Conservation (phyloP, 2,888 invertebrate genomes). For the Polydrusus pterygomalis region DNA sequence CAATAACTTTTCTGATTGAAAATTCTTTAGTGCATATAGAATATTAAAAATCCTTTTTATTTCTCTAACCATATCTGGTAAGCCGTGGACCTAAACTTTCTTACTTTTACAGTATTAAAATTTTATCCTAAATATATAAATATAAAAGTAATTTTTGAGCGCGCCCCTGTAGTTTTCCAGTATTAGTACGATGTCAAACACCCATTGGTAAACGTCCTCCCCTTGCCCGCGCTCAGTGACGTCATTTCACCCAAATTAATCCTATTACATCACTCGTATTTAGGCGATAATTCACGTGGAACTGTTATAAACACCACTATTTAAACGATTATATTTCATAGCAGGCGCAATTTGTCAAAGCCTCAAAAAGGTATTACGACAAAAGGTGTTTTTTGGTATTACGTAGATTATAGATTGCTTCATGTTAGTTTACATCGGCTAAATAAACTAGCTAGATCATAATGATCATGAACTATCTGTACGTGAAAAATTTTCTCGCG, state of each 20-base stretch:
- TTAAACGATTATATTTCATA: slow-evolving; percentile 66
- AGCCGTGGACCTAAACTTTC: no score
- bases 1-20: no score
- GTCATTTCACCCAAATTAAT: slow-evolving; percentile 67
- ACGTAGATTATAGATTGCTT: slow-evolving; percentile 55
- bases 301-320: slow-evolving; percentile 68
- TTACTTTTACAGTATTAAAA: not conserved
- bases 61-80: no score
- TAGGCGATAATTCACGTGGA: slow-evolving; percentile 66
- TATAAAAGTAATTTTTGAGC: not conserved
- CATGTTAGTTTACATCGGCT: slow-evolving; percentile 52
- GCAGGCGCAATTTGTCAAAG: slow-evolving; percentile 64
- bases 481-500: slow-evolving; percentile 29
- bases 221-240: slow-evolving; percentile 57
- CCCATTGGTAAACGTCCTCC: slow-evolving; percentile 42
- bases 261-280: slow-evolving; percentile 67
- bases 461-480: slow-evolving; percentile 44
- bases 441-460: slow-evolving; percentile 49
- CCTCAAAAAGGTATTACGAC: slow-evolving; percentile 56
- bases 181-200: slow-evolving; percentile 47
- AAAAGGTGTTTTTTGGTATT: slow-evolving; percentile 59
- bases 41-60: no score
- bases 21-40: no score
- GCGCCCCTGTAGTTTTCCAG: slow-evolving; percentile 46
- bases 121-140: not conserved